A percentile compares a stretch with the other conserved stretches of the same genome.
These are phyloP conservation scores for Diogma glabrata DNA, from an alignment of 2,888 invertebrate genomes.

Conservation along the genomic window DNA sequence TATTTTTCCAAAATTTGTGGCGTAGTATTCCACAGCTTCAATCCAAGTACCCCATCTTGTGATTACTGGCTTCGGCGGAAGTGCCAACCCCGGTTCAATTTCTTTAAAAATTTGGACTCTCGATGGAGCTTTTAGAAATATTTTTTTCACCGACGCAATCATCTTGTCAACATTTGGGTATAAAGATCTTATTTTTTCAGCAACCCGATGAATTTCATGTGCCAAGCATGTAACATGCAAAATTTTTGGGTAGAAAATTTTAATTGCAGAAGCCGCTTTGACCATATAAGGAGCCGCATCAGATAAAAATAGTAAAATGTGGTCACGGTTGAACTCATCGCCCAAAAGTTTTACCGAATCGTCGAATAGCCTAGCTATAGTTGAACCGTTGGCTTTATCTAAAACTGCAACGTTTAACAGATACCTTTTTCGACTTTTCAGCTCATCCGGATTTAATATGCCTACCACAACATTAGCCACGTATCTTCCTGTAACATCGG, in stretches of 20 bases:
- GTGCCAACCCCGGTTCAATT: conserved; percentile 18
- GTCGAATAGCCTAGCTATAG: conserved; percentile 12
- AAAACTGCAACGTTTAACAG: conserved; percentile 11
- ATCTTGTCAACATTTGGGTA: conserved; percentile 22
- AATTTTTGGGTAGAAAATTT: conserved; percentile 22
- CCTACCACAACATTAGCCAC: neutral
- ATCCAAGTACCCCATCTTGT: conserved; percentile 26
- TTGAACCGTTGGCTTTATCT: conserved; percentile 13
- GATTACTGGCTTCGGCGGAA: conserved; percentile 25
- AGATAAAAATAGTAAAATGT: conserved; percentile 16
- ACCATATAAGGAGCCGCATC: conserved; percentile 21
- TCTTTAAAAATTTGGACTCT: conserved; percentile 23
- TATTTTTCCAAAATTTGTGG: neutral
- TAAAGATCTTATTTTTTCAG: conserved; percentile 21
- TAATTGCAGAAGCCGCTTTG: conserved; percentile 20
- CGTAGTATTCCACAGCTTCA: neutral
- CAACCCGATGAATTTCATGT: conserved; percentile 24
- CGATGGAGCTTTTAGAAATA: conserved; percentile 25
- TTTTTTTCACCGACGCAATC: conserved; percentile 22
- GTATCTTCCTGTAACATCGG: neutral
- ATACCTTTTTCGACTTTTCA: conserved; percentile 6
- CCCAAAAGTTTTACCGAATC: conserved; percentile 9
- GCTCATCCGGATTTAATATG: neutral
- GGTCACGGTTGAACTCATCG: neutral
- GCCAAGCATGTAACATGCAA: conserved; percentile 26